phyloP scores from a whole-genome alignment of 2,797 vertebrate genomes.

The Antennarius maculatus region DNA sequence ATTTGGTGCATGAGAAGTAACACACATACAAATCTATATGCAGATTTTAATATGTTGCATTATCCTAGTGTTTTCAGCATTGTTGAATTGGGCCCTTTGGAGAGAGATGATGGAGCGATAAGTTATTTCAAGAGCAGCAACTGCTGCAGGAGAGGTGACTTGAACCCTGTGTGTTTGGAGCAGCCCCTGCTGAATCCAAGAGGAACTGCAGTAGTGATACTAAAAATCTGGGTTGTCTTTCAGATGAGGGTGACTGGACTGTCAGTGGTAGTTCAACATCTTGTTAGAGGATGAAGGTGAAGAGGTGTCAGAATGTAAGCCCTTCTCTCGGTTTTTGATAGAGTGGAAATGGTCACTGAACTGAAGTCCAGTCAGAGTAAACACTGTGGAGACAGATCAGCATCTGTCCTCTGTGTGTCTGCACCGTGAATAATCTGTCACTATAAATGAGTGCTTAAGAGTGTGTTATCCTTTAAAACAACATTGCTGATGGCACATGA shows the following conservation, averaged over 20 bases:
- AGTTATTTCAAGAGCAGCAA: conserved; percentile 43
- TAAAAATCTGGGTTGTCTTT: conserved; percentile 1
- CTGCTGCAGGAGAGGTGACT: conserved; percentile 14
- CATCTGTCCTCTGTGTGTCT: conserved; percentile 45
- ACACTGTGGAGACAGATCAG: conserved; percentile 49
- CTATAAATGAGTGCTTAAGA: conserved; percentile 48
- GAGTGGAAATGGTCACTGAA: conserved; percentile 29
- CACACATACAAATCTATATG: conserved; percentile 1
- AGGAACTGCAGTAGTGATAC: conserved; percentile 39
- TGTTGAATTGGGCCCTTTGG: conserved; percentile 6
- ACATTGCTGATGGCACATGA: conserved; percentile 37
- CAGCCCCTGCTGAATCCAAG: conserved; percentile 62
- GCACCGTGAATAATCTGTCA: conserved; percentile 41
- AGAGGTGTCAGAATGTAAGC: not conserved
- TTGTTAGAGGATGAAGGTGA: not conserved
- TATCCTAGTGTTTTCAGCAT: conserved; percentile 15
- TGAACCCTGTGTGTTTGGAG: conserved; percentile 55
- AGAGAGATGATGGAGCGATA: conserved; percentile 16
- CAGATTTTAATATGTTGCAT: not conserved
- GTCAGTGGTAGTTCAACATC: not conserved
- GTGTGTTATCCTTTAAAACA: conserved; percentile 51
- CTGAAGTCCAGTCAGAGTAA: conserved; percentile 18
- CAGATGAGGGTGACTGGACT: conserved; percentile 3
- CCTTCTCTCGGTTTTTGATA: not conserved
- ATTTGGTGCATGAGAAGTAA: conserved; percentile 9